A percentile compares a stretch with the other conserved stretches of the same genome.
phyloP scores from a whole-genome alignment of 2,888 invertebrate genomes.

The Tenthredo notha region DNA sequence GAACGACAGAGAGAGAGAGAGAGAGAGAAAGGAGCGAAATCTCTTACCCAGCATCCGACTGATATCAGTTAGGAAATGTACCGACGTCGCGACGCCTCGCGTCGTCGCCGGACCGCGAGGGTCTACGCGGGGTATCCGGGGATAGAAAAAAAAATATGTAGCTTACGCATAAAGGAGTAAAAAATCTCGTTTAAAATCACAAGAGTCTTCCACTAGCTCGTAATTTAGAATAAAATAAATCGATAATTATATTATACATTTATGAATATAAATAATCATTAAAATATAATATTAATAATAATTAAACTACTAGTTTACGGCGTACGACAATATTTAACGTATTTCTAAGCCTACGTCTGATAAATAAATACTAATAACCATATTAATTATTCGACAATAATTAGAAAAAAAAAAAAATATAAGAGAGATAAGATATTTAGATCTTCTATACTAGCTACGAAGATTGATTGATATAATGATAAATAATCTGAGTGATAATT shows the following conservation, averaged over 20 bases:
- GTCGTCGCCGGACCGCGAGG: slow-evolving; percentile 63
- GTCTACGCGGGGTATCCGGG: slow-evolving; percentile 34
- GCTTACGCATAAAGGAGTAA: slow-evolving; percentile 46
- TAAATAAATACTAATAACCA: slow-evolving; percentile 33
- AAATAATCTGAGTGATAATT: background rate
- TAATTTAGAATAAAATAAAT: slow-evolving; percentile 57
- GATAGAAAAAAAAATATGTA: slow-evolving; percentile 53
- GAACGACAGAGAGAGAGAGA: too few relatives aligned
- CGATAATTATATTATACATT: background rate
- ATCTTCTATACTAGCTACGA: background rate
- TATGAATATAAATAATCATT: slow-evolving; percentile 29
- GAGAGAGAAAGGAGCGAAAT: background rate
- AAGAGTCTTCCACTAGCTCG: slow-evolving; percentile 74
- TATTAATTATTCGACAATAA: slow-evolving; percentile 18
- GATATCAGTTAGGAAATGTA: slow-evolving; percentile 74
- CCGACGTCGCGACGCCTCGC: slow-evolving; percentile 72
- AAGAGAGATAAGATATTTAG: background rate
- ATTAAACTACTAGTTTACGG: background rate
- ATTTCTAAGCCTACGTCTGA: background rate
- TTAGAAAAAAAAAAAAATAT: background rate
- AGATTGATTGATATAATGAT: background rate
- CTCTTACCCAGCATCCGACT: slow-evolving; percentile 62
- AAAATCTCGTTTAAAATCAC: slow-evolving; percentile 68
- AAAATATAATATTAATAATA: slow-evolving; percentile 13
- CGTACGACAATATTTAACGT: background rate